These are phyloP conservation scores for Bactericera cockerelli DNA, from an alignment of 1,140 invertebrate genomes.

Conservation along the genomic window DNA sequence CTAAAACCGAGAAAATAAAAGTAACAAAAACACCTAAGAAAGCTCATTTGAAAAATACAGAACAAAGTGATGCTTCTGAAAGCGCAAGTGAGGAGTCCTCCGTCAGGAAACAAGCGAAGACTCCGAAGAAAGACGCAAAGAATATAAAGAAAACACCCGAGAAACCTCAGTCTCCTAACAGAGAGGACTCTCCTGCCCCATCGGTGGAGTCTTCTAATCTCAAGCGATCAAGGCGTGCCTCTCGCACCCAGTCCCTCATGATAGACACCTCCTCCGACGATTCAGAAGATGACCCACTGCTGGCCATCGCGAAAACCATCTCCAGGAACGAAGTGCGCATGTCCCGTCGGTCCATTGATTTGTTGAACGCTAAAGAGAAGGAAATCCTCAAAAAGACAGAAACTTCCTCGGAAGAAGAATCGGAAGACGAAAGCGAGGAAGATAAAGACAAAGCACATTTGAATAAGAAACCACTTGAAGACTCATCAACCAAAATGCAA, in stretches of 20 bases:
- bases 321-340: constrained; percentile 6
- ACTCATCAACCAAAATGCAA: not conserved
- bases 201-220: not conserved
- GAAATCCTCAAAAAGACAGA: constrained; percentile 14
- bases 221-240: not conserved
- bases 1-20: no score
- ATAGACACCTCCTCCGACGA: constrained; percentile 12
- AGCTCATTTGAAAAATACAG: not conserved
- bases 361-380: constrained; percentile 12
- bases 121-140: constrained; percentile 15
- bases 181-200: not conserved
- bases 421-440: constrained; percentile 24
- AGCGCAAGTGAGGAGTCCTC: not conserved
- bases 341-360: constrained; percentile 7
- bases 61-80: not conserved
- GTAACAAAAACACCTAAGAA: constrained; percentile 12
- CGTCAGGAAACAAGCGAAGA: constrained; percentile 12
- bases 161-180: no score
- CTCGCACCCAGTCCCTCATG: constrained; percentile 7
- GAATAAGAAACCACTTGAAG: constrained; percentile 4
- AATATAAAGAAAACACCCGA: not conserved
- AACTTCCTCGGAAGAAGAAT: constrained; percentile 12
- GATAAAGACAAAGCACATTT: not conserved
- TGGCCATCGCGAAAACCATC: constrained; percentile 8
- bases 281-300: not conserved